These are phyloP conservation scores for Liparis tanakae DNA, from an alignment of 2,797 vertebrate genomes.

Conservation along the genomic window DNA sequence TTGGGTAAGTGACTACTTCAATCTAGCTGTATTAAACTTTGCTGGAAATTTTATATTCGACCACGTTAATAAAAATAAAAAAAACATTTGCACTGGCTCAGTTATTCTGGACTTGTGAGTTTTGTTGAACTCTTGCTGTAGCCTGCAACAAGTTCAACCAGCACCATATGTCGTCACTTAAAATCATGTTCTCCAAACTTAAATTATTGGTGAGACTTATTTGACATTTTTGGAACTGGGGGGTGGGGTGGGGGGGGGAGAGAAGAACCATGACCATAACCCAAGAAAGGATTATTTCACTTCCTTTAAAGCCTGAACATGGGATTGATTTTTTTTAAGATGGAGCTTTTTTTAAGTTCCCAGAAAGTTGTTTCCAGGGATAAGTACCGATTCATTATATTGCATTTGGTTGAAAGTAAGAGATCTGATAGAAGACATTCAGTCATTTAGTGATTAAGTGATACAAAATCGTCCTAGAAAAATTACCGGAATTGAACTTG, in stretches of 20 bases:
- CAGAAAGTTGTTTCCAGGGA: not conserved
- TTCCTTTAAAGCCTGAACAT: not conserved
- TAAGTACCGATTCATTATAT: slow-evolving; percentile 13
- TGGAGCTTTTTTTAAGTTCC: not conserved
- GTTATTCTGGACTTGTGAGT: not conserved
- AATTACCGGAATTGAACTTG: no score
- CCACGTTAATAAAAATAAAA: not conserved
- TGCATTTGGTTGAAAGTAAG: slow-evolving; percentile 55
- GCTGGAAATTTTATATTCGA: not conserved
- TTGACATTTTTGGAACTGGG: no score
- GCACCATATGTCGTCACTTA: not conserved
- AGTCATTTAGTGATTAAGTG: slow-evolving; percentile 4
- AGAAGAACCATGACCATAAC: not conserved
- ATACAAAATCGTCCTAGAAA: no score
- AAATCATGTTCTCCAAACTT: not conserved
- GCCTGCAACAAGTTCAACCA: not conserved
- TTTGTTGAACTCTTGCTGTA: not conserved
- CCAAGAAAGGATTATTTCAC: not conserved
- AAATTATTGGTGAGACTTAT: not conserved
- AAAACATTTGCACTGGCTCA: not conserved
- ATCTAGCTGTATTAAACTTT: not conserved
- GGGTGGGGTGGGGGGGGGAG: not conserved
- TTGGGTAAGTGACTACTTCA: slow-evolving; percentile 39
- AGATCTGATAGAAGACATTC: slow-evolving; percentile 12
- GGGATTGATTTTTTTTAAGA: not conserved